Evolutionary conservation across 2,888 invertebrate genomes (phyloP).

Genomic region (Nemotelus pantherinus): DNA sequence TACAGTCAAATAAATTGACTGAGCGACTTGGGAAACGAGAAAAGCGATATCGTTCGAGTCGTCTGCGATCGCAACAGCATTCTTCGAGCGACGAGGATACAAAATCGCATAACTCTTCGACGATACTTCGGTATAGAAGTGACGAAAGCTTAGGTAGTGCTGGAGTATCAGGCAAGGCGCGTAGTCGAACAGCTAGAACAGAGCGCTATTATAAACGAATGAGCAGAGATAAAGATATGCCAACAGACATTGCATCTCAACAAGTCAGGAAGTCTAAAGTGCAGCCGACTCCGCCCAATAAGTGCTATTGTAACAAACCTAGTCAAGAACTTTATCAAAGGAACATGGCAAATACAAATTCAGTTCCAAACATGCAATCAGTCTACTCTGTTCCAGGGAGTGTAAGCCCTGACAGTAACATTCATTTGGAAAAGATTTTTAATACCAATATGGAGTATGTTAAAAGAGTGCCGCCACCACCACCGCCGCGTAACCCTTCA

Average conservation of each 20-base stretch:
- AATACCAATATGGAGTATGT: conserved; percentile 51
- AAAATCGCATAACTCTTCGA: conserved; percentile 73
- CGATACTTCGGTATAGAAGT: conserved; percentile 74
- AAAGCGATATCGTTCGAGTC: conserved; percentile 46
- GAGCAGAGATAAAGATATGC: conserved; percentile 74
- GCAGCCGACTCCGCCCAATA: conserved; percentile 61
- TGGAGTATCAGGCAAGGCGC: conserved; percentile 69
- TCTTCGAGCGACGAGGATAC: conserved; percentile 62
- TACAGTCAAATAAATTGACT: conserved; percentile 54
- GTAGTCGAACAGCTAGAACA: conserved; percentile 78
- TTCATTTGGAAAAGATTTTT: conserved; percentile 60
- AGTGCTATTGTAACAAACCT: conserved; percentile 18
- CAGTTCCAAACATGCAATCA: conserved; percentile 53
- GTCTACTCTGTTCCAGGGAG: conserved; percentile 60
- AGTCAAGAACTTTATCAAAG: conserved; percentile 52
- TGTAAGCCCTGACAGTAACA: conserved; percentile 64
- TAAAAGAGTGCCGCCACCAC: conserved; percentile 74
- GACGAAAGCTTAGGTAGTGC: conserved; percentile 74
- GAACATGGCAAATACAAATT: conserved; percentile 57
- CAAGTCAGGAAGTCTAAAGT: conserved; percentile 66
- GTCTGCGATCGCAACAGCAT: conserved; percentile 45
- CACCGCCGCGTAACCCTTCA: conserved; percentile 81
- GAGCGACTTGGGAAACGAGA: conserved; percentile 52
- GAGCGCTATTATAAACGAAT: conserved; percentile 82
- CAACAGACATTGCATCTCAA: conserved; percentile 61